Conservation (phyloP, 2,797 vertebrate genomes). For the Miichthys miiuy region DNA sequence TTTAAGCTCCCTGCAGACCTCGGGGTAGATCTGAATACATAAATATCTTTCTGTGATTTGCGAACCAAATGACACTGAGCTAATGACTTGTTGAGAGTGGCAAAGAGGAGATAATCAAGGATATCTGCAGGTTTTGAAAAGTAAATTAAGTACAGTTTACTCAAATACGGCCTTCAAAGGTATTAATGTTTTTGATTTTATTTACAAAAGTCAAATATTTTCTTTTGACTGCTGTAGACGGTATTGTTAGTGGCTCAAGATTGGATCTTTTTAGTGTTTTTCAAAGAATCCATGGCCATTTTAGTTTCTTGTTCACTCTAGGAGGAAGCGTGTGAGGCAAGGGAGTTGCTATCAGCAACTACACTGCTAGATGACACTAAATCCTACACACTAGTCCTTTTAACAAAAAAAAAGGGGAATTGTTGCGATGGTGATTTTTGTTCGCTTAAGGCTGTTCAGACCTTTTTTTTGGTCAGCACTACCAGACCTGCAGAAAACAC, state of each 20-base stretch:
- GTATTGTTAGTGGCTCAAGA: background rate
- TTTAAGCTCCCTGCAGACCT: background rate
- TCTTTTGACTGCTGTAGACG: background rate
- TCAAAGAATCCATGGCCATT: background rate
- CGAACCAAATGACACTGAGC: slow-evolving; percentile 8
- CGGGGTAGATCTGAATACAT: background rate
- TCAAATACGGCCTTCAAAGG: background rate
- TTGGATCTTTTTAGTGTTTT: background rate
- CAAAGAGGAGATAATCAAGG: slow-evolving; percentile 3
- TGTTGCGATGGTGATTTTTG: background rate
- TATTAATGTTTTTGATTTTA: background rate
- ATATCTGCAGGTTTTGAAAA: background rate
- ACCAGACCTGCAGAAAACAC: background rate
- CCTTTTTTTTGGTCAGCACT: background rate
- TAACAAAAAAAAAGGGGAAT: background rate
- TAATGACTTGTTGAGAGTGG: slow-evolving; percentile 12
- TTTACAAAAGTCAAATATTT: background rate
- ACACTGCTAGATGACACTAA: no score
- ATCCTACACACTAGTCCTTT: no score
- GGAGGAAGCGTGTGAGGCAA: no score
- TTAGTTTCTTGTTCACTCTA: no score
- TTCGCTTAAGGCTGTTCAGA: background rate
- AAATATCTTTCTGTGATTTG: slow-evolving; percentile 1
- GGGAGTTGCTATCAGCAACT: no score
- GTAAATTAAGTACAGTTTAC: background rate